Evolutionary conservation across 2,888 invertebrate genomes (phyloP).

Genomic region (Cryptocephalus moraei): DNA sequence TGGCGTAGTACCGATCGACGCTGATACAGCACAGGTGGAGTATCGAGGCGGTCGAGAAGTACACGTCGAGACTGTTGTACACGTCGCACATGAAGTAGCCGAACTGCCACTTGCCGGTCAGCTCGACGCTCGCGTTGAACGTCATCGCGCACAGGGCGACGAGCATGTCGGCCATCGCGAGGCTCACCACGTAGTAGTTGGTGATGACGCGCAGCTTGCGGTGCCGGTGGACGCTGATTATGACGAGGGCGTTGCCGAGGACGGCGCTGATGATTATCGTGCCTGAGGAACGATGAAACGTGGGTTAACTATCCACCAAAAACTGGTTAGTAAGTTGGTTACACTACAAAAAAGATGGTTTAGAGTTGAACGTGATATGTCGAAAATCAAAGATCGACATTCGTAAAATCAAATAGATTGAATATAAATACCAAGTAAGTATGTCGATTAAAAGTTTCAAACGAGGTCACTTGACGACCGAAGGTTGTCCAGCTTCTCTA

Average conservation of each 20-base stretch:
- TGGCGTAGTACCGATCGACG: slow-evolving; percentile 78
- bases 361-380: no score
- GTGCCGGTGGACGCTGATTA: slow-evolving; percentile 72
- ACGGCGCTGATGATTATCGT: slow-evolving; percentile 53
- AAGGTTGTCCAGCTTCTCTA: no score
- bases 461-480: no score
- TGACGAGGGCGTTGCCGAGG: slow-evolving; percentile 86
- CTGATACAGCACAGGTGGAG: slow-evolving; percentile 91
- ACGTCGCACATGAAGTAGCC: slow-evolving; percentile 87
- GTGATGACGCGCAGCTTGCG: slow-evolving; percentile 78
- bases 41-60: slow-evolving; percentile 86
- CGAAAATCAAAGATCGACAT: no score
- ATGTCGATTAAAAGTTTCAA: no score
- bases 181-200: slow-evolving; percentile 90
- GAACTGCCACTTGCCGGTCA: slow-evolving; percentile 77
- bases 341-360: no score
- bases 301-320: no score
- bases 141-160: slow-evolving; percentile 90
- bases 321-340: no score
- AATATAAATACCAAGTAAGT: no score
- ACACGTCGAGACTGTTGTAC: slow-evolving; percentile 89
- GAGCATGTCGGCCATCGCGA: slow-evolving; percentile 88
- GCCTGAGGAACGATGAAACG: background rate
- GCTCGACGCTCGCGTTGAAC: slow-evolving; percentile 80
- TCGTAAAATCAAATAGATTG: no score